These are phyloP conservation scores for Empis livida DNA, from an alignment of 2,888 invertebrate genomes.

Conservation along the genomic window DNA sequence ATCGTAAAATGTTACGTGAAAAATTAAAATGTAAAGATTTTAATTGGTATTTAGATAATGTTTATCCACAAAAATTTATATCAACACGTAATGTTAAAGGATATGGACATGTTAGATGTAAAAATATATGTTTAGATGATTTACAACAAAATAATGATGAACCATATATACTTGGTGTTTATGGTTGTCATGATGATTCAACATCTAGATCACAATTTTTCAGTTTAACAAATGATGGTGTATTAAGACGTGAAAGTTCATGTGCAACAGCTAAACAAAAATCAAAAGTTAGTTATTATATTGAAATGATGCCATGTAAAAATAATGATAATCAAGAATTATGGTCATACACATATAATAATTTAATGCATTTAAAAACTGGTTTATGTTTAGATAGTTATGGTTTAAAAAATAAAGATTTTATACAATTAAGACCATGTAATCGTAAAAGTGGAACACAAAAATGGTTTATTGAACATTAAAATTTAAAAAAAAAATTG, in stretches of 20 bases:
- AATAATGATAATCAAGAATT: conserved; percentile 35
- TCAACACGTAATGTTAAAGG: conserved; percentile 62
- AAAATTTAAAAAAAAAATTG: neutral
- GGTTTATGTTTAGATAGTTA: conserved; percentile 41
- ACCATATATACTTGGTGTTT: conserved; percentile 57
- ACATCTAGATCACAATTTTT: conserved; percentile 51
- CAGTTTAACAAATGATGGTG: conserved; percentile 53
- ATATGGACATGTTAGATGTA: conserved; percentile 40
- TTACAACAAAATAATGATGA: conserved; percentile 62
- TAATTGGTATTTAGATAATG: conserved; percentile 74
- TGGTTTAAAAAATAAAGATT: conserved; percentile 8
- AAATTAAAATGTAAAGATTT: conserved; percentile 72
- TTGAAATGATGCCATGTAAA: conserved; percentile 34
- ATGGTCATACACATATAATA: conserved; percentile 38
- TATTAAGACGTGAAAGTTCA: conserved; percentile 61
- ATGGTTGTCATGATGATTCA: conserved; percentile 50
- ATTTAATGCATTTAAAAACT: conserved; percentile 41
- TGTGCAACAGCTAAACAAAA: conserved; percentile 46
- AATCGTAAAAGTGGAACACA: neutral
- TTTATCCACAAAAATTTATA: conserved; percentile 75
- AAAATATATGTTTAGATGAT: conserved; percentile 59
- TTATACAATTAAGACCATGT: neutral
- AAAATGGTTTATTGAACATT: neutral
- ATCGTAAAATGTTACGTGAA: conserved; percentile 57
- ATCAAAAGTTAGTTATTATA: conserved; percentile 23